Conservation (phyloP, 1,140 invertebrate species). For the Euura lappo region DNA sequence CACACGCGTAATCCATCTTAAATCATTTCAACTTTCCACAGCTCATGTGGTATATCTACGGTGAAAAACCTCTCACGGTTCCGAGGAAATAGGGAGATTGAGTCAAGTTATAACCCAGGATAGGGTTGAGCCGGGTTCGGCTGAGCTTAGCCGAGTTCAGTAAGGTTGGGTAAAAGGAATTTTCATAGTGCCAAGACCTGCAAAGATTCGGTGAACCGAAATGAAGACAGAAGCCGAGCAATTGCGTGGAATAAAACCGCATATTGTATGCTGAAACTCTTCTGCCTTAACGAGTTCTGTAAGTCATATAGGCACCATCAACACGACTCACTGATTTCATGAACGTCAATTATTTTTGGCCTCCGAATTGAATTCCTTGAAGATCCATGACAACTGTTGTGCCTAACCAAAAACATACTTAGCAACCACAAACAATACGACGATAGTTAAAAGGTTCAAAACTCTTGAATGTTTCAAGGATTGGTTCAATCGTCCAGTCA, state of each 20-base stretch:
- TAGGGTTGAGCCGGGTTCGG: not conserved
- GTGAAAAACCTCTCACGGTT: not conserved
- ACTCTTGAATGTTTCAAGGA: too few species aligned
- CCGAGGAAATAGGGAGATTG: not conserved
- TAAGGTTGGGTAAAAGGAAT: not conserved
- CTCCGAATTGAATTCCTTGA: too few species aligned
- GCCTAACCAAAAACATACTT: too few species aligned
- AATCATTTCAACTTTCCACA: not conserved
- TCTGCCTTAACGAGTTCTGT: too few species aligned
- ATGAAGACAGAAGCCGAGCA: not conserved
- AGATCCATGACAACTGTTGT: too few species aligned
- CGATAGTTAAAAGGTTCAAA: too few species aligned
- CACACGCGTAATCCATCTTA: constrained; percentile 6
- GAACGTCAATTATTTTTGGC: too few species aligned
- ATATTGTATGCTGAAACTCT: too few species aligned
- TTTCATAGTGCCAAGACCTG: not conserved
- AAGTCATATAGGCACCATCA: too few species aligned
- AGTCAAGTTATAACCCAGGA: not conserved
- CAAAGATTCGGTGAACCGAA: not conserved
- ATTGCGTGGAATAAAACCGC: not conserved
- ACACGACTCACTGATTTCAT: too few species aligned
- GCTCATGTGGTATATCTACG: not conserved
- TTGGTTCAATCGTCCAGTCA: too few species aligned
- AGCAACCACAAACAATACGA: too few species aligned
- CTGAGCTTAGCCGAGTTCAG: not conserved